phyloP scores from a whole-genome alignment of 1,140 invertebrate species.

The Eueides isabella region DNA sequence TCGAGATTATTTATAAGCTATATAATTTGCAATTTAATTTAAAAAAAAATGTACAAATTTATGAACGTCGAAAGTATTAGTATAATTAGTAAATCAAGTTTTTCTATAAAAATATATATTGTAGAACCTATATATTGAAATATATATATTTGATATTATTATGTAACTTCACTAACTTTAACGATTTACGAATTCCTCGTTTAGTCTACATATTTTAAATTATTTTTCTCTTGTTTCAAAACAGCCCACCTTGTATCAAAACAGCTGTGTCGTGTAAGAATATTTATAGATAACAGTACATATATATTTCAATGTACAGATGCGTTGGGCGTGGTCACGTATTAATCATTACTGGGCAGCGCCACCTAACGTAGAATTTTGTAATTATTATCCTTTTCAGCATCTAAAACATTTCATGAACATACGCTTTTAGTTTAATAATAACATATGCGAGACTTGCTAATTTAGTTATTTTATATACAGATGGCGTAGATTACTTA shows the following conservation, averaged over 20 bases:
- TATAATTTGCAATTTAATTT: too few species aligned
- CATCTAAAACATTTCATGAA: background rate
- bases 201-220: background rate
- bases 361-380: conserved; percentile 14
- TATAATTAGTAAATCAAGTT: too few species aligned
- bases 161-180: too few species aligned
- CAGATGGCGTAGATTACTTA: background rate
- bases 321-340: conserved; percentile 22
- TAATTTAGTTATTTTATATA: background rate
- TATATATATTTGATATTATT: too few species aligned
- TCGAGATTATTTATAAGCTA: too few species aligned
- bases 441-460: background rate
- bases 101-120: too few species aligned
- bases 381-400: conserved; percentile 8
- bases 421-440: conserved; percentile 11
- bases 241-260: conserved; percentile 11
- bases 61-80: too few species aligned
- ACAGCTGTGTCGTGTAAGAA: background rate
- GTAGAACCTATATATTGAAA: too few species aligned
- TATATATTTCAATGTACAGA: conserved; percentile 10
- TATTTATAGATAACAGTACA: conserved; percentile 7
- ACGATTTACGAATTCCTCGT: background rate
- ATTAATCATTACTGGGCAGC: conserved; percentile 1
- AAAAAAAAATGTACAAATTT: too few species aligned
- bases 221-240: background rate